These are phyloP conservation scores for Callorhinus ursinus DNA, from an alignment of 2,113 vertebrate genomes.

Conservation along the genomic window DNA sequence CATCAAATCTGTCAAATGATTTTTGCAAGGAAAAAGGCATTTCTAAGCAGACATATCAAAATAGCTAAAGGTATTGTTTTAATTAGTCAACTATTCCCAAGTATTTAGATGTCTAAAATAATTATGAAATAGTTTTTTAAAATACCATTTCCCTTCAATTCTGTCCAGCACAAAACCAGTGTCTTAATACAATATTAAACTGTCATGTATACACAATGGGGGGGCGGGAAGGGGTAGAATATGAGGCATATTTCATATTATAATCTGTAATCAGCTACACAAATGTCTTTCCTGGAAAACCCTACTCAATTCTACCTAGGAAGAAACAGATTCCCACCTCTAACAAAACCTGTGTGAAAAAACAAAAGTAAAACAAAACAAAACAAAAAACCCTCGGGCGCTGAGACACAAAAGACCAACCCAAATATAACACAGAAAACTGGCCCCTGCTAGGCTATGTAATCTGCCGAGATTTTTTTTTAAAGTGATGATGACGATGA, in stretches of 20 bases:
- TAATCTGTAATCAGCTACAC: constrained; percentile 41
- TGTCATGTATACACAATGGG: constrained; percentile 11
- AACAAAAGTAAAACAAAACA: neutral
- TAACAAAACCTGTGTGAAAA: neutral
- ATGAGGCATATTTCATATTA: constrained; percentile 14
- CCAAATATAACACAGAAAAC: constrained; percentile 45
- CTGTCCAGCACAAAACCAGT: constrained; percentile 27
- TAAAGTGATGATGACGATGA: neutral
- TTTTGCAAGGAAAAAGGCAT: constrained; percentile 66
- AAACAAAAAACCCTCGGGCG: neutral
- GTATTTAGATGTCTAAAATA: constrained; percentile 48
- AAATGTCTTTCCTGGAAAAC: constrained; percentile 59
- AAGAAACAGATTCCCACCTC: constrained; percentile 33
- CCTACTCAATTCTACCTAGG: constrained; percentile 25
- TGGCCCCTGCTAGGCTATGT: neutral
- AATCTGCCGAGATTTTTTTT: constrained; percentile 38
- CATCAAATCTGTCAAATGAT: constrained; percentile 94
- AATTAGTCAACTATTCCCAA: constrained; percentile 52
- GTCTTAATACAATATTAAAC: constrained; percentile 54
- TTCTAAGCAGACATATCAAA: constrained; percentile 61
- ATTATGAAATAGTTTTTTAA: constrained; percentile 50
- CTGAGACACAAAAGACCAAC: constrained; percentile 40
- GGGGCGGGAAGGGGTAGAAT: neutral
- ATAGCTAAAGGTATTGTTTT: constrained; percentile 43
- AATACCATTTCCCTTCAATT: constrained; percentile 58